Conservation (phyloP, 2,113 vertebrate species). For the Argyrosomus japonicus region DNA sequence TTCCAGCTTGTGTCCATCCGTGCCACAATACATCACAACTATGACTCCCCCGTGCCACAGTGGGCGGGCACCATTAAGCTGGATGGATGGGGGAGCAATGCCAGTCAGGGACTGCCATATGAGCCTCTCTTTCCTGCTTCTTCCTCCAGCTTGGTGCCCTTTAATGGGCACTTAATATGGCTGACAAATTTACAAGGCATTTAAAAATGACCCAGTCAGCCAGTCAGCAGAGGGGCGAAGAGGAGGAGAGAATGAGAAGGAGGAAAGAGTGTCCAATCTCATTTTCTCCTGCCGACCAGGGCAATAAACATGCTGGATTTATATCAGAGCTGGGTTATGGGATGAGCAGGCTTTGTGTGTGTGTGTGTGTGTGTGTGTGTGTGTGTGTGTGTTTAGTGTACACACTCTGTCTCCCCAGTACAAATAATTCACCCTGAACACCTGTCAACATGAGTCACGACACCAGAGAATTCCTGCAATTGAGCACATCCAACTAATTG, state of each 20-base stretch:
- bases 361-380: slow-evolving; percentile 41
- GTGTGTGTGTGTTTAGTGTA: slow-evolving; percentile 38
- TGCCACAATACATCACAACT: slow-evolving; percentile 70
- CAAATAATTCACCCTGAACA: slow-evolving; percentile 80
- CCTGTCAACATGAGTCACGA: slow-evolving; percentile 85
- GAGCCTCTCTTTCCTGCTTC: slow-evolving; percentile 66
- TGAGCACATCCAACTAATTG: slow-evolving; percentile 90
- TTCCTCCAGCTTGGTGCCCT: slow-evolving; percentile 76
- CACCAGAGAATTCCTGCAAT: slow-evolving; percentile 86
- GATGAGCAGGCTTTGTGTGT: slow-evolving; percentile 44
- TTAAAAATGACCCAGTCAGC: slow-evolving; percentile 84
- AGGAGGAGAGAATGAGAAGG: slow-evolving; percentile 57
- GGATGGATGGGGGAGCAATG: slow-evolving; percentile 71
- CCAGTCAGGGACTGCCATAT: slow-evolving; percentile 68
- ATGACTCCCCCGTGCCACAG: slow-evolving; percentile 64
- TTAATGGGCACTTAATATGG: slow-evolving; percentile 84
- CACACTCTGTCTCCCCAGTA: slow-evolving; percentile 54
- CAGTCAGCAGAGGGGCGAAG: slow-evolving; percentile 65
- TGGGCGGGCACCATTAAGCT: slow-evolving; percentile 70
- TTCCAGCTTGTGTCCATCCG: slow-evolving; percentile 62
- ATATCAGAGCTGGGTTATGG: slow-evolving; percentile 68
- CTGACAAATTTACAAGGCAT: slow-evolving; percentile 86
- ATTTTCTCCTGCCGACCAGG: slow-evolving; percentile 73
- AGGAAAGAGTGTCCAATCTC: slow-evolving; percentile 76
- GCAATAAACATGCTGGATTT: slow-evolving; percentile 79